Conservation (phyloP, 2,113 vertebrate species). For the Diadophis punctatus region DNA sequence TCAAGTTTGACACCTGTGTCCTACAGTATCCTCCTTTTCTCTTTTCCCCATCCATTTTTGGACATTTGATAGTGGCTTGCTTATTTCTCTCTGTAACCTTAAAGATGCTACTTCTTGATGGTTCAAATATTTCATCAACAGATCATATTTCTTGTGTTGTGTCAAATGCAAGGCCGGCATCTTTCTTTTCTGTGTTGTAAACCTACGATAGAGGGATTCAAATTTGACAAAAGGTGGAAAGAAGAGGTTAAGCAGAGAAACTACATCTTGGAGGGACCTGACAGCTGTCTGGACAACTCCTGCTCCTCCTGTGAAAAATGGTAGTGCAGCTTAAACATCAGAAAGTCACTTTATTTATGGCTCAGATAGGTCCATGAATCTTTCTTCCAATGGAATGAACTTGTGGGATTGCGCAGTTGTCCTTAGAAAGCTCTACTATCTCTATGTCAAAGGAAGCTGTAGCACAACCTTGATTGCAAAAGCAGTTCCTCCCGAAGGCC, state of each 20-base stretch:
- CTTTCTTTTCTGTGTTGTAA: neutral
- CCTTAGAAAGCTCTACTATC: slow-evolving; percentile 40
- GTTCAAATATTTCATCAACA: neutral
- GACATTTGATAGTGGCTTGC: neutral
- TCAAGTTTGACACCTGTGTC: neutral
- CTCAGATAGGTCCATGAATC: slow-evolving; percentile 43
- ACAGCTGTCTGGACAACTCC: slow-evolving; percentile 25
- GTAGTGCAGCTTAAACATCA: slow-evolving; percentile 31
- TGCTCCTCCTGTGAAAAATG: slow-evolving; percentile 29
- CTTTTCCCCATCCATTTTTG: neutral
- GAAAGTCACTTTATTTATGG: slow-evolving; percentile 45
- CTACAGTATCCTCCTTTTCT: neutral
- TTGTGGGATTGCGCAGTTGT: slow-evolving; percentile 31
- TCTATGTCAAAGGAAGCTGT: slow-evolving; percentile 20
- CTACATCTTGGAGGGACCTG: neutral
- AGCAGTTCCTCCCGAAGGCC: neutral
- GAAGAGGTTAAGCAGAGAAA: slow-evolving; percentile 15
- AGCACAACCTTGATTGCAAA: slow-evolving; percentile 21
- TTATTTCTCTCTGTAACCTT: neutral
- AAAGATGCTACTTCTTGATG: neutral
- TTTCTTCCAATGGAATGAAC: slow-evolving; percentile 38
- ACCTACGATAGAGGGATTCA: neutral
- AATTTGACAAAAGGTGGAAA: neutral
- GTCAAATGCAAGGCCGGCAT: neutral
- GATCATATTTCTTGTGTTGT: neutral